Base-by-base conservation (phyloP, 92 coral and sea anemone species). In the Isaurus tuberculatus region DNA sequence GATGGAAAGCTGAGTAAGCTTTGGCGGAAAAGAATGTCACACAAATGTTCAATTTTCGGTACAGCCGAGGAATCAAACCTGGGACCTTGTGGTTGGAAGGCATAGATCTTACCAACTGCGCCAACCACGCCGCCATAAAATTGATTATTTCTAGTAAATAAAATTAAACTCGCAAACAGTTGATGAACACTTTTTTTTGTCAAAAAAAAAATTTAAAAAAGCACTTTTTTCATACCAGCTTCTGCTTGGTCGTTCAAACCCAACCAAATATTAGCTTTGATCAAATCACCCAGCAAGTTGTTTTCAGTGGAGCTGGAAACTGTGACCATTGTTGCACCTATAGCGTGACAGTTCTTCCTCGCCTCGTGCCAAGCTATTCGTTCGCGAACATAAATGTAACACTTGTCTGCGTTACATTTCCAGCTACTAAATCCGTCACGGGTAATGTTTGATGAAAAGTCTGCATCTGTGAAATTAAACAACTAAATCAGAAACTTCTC, bases 241-340 rank as follows among this genome's bases (percentile, higher is more conserved):
- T 97, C 99, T 11, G 95, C 99, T 27, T 87, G 88, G 89, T 97
- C 99, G 74, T 97, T 97, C 32, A 97, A 89, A 15, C 98, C 96
- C 28, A 87, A 86, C 99, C 99, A 97, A n/a, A 94, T 69, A 44
- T 87, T 97, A 0, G 79, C 86, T 36, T 85, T 81, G 30, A 94
- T 87, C 58, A 90, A 29, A 19, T 55, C 64, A 7, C 88, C 97
- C 15, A 96, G 70, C 30, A 88, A 90, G 2, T 80, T 72, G 84
- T 90, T 89, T 58, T 93, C 91, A 8, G 83, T 28, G 0, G 83
- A 72, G 63, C 92, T 88, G 29, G 88, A 57, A 25, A 95, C 88
- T 14, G 89, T 86, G 1, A 86, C 91, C 49, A 95, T 79, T 8
- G 88, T 88, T n/a, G 91, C 91, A 64, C 87, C 93, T 65, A 86